A percentile compares a stretch with the other conserved stretches of the same genome.
Evolutionary conservation across 2,888 invertebrate genomes (phyloP).

Genomic region (Drosophila subquinaria): DNA sequence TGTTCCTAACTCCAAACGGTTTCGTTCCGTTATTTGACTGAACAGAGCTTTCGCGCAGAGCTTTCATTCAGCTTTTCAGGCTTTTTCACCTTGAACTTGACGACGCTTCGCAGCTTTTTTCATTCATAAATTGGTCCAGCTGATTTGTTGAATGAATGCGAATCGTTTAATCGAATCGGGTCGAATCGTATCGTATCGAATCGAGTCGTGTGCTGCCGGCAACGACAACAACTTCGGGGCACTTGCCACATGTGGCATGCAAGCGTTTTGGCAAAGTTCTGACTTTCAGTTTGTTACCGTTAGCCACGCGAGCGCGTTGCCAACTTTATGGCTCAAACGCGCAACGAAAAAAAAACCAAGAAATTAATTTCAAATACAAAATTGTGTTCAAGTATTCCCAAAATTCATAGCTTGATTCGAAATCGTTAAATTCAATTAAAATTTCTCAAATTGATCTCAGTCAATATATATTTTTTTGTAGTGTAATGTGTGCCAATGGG

Average conservation of each 20-base stretch:
- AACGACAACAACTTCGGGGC: slow-evolving; percentile 13
- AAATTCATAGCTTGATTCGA: background rate
- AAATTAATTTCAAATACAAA: slow-evolving; percentile 5
- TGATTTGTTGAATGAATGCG: slow-evolving; percentile 18
- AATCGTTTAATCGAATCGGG: background rate
- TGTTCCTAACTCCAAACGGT: no score
- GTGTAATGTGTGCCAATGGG: background rate
- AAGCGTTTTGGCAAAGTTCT: slow-evolving; percentile 44
- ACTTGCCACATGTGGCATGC: slow-evolving; percentile 75
- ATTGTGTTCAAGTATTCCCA: background rate
- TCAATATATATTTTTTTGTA: background rate
- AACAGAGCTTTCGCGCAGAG: no score
- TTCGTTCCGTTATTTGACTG: no score
- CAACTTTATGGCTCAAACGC: slow-evolving; percentile 36
- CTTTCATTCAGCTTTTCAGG: background rate
- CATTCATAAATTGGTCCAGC: slow-evolving; percentile 56
- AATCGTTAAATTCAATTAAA: background rate
- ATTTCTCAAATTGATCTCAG: slow-evolving; percentile 3
- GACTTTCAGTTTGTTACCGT: slow-evolving; percentile 70
- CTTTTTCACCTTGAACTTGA: slow-evolving; percentile 69
- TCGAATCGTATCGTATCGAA: background rate
- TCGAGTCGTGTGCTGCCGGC: slow-evolving; percentile 29
- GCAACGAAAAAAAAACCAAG: slow-evolving; percentile 35
- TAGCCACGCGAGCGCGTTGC: slow-evolving; percentile 67
- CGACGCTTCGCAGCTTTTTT: slow-evolving; percentile 43